These are phyloP conservation scores for Erythrocercus mccallii DNA, from an alignment of 2,113 vertebrate species.

Conservation along the genomic window DNA sequence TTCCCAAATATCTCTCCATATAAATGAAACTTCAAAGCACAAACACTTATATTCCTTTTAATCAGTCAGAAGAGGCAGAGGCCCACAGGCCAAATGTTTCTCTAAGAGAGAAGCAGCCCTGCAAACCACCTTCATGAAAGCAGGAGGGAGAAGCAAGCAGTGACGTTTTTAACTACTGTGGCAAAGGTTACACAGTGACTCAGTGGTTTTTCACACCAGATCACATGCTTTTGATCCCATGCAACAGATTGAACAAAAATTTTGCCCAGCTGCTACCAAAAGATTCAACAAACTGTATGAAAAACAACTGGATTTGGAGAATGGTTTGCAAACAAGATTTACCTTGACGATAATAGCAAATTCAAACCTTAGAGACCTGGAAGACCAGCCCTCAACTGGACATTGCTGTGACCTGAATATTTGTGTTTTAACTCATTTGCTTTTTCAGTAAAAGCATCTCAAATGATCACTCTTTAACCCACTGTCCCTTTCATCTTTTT, in stretches of 20 bases:
- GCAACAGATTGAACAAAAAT: neutral
- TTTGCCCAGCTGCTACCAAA: neutral
- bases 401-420: neutral
- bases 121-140: fast-evolving
- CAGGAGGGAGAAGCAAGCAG: neutral
- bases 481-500: neutral
- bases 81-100: neutral
- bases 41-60: neutral
- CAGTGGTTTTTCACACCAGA: neutral
- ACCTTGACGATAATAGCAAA: neutral
- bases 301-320: neutral
- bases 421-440: neutral
- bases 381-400: neutral
- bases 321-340: neutral
- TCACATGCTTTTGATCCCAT: neutral
- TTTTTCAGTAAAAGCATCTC: neutral
- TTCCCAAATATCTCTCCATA: neutral
- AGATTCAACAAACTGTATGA: neutral
- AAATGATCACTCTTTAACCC: neutral
- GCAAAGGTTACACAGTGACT: neutral
- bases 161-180: neutral
- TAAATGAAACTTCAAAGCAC: neutral
- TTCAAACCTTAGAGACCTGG: neutral
- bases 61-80: neutral
- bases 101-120: neutral